A percentile compares a stretch with the other conserved stretches of the same genome.
Conservation (phyloP, 2,113 vertebrate genomes). For the Trogon surrucura region DNA sequence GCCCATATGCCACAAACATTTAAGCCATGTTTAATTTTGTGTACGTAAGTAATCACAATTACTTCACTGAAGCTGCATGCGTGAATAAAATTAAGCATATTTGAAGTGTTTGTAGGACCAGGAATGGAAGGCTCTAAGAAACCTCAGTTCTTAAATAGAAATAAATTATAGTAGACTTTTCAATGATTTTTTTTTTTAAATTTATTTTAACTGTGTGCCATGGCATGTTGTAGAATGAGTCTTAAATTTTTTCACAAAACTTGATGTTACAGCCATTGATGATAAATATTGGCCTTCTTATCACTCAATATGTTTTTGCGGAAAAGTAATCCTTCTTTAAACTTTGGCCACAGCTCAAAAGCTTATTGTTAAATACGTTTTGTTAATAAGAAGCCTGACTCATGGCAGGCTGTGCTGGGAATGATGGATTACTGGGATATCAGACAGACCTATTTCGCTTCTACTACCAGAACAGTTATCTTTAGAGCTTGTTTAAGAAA, state of each 20-base stretch:
- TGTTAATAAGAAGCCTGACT: constrained; percentile 20
- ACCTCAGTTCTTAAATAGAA: background rate
- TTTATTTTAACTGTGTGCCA: background rate
- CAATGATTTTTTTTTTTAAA: background rate
- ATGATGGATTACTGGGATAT: background rate
- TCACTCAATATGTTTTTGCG: background rate
- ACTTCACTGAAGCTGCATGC: background rate
- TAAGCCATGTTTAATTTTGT: constrained; percentile 33
- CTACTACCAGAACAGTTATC: background rate
- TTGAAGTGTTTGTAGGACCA: background rate
- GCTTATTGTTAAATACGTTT: background rate
- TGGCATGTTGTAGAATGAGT: background rate
- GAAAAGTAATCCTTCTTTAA: background rate
- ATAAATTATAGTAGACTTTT: background rate
- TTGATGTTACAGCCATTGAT: background rate
- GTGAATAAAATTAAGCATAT: background rate
- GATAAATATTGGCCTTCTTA: background rate
- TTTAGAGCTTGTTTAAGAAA: background rate
- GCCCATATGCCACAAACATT: background rate
- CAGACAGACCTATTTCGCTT: background rate
- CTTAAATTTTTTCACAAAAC: background rate
- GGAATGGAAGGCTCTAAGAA: background rate
- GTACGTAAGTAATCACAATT: background rate
- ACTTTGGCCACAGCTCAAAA: background rate
- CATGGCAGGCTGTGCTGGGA: background rate